Base-by-base conservation (phyloP, 2,797 vertebrate species). In the Hapalemur alaotrensis region DNA sequence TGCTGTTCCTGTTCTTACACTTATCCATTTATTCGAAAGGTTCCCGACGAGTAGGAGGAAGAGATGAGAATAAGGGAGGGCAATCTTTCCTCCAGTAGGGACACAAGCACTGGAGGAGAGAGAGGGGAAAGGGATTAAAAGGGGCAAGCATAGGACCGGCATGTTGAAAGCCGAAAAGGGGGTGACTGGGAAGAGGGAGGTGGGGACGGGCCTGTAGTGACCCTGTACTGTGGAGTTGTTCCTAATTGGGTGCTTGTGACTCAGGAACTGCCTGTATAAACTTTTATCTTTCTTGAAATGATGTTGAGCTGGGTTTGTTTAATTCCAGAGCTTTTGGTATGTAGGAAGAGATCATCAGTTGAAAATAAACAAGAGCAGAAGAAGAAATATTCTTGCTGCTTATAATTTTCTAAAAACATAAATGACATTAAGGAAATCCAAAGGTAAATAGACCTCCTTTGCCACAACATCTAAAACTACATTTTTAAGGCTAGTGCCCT, bases 191-290 rank as follows among this genome's bases (percentile, higher is more conserved):
- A 11, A 30, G 20, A 23, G 75, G 8, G 28, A 1, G 8, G 57
- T 5, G 22, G 4, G 22, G 43, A 23, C 12, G 82, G n/a, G 50
- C 41, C 54, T 17, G 38, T 4, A 20, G 30, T 6, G 75, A 5
- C 22, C 4, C 0, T 3, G 2, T 1, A 11, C 30, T 2, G 6
- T 1, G 48, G 65, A 23, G 1, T 1, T 28, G 43, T 63, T 23
- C 35, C 28, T 8, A 32, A 3, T 0, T 15, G 57, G 30, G 35
- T 23, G 3, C 48, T 20, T 30, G 69, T 12, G 57, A 18, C 23
- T 22, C 22, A 1, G 25, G 48, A 69, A 17, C 32, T n/a, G 14
- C 0, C 0, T 67, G 61, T 2, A 1, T 59, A 63, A 15, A 23
- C 32, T 69, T 69, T 70, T 2, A 25, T 28, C 25, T 57, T 72